Evolutionary conservation across 2,113 vertebrate genomes (phyloP).

Genomic region (Rhynchopsitta pachyrhyncha): DNA sequence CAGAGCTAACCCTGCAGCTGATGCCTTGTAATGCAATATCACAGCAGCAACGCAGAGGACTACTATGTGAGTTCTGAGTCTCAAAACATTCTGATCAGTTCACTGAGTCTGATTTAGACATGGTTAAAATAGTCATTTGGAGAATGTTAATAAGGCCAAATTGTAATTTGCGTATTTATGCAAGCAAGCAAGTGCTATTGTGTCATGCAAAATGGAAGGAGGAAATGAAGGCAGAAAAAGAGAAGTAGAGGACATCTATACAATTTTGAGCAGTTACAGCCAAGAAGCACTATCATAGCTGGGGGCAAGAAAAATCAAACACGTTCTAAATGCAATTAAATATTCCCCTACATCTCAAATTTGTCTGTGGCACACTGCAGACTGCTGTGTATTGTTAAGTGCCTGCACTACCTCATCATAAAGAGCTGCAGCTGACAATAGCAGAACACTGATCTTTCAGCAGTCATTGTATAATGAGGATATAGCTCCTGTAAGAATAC

Average conservation of each 20-base stretch:
- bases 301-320: neutral
- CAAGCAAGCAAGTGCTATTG: neutral
- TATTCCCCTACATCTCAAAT: neutral
- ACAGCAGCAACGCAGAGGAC: neutral
- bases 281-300: neutral
- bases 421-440: neutral
- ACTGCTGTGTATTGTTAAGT: neutral
- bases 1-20: neutral
- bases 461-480: neutral
- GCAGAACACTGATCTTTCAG: neutral
- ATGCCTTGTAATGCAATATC: neutral
- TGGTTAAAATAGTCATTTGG: neutral
- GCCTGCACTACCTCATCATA: neutral
- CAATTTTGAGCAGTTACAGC: neutral
- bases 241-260: neutral
- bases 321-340: neutral
- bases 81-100: neutral
- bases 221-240: neutral
- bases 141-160: neutral
- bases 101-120: neutral
- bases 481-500: neutral
- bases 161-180: neutral
- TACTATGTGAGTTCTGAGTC: neutral
- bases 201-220: neutral
- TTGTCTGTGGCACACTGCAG: neutral